phyloP scores from a whole-genome alignment of 1,140 invertebrate genomes.

The Pseudobourletiella spinata region DNA sequence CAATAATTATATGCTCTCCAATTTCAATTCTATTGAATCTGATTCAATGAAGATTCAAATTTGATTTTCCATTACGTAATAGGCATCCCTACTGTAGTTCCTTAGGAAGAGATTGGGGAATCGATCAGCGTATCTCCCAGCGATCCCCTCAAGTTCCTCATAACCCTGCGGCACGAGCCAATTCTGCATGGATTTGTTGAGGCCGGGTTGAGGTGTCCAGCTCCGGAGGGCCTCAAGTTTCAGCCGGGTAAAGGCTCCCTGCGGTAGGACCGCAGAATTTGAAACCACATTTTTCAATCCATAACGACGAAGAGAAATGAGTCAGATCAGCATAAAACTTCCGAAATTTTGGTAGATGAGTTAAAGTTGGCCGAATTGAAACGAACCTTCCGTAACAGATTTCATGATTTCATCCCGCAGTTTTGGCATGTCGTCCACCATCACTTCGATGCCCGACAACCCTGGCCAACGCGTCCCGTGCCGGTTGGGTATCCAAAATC shows the following conservation, averaged over 20 bases:
- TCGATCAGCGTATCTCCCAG: conserved; percentile 53
- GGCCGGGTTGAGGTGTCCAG: conserved; percentile 45
- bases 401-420: conserved; percentile 45
- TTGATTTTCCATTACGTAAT: conserved; percentile 50
- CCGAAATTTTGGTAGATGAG: too few relatives aligned
- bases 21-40: too few relatives aligned
- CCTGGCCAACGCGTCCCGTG: conserved; percentile 60
- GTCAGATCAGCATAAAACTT: too few relatives aligned
- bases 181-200: conserved; percentile 43
- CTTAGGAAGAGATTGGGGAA: conserved; percentile 53
- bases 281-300: too few relatives aligned
- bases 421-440: conserved; percentile 44
- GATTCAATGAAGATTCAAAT: too few relatives aligned
- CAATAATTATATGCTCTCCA: too few relatives aligned
- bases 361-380: too few relatives aligned
- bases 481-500: conserved; percentile 56
- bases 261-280: too few relatives aligned
- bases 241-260: too few relatives aligned
- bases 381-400: background rate
- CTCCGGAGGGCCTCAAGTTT: too few relatives aligned
- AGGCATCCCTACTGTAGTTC: conserved; percentile 49
- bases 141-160: conserved; percentile 55
- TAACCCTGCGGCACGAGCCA: conserved; percentile 53
- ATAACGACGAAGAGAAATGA: too few relatives aligned
- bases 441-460: conserved; percentile 44